Percentiles rank a stretch among this genome's conserved stretches.
Evolutionary conservation across 2,888 invertebrate species (phyloP).

Genomic region (Dryocosmus kuriphilus): DNA sequence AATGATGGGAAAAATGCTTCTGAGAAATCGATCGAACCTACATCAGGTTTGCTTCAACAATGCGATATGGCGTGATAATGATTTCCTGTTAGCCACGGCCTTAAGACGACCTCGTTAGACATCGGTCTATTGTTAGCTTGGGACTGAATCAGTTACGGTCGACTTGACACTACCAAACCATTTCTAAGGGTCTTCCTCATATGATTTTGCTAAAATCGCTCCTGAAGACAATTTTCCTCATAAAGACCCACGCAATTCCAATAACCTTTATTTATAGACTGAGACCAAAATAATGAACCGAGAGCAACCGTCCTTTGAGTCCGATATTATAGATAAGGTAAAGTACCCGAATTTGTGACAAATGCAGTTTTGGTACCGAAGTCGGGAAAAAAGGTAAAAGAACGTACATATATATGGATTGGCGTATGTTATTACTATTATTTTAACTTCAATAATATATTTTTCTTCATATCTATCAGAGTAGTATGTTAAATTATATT

Average conservation of each 20-base stretch:
- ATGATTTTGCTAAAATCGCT: not conserved
- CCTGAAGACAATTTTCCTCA: not conserved
- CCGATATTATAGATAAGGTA: too few species aligned
- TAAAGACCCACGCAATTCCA: not conserved
- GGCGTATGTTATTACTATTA: too few species aligned
- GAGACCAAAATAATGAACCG: too few species aligned
- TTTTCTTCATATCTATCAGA: too few species aligned
- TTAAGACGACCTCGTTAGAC: constrained; percentile 53
- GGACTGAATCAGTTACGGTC: constrained; percentile 46
- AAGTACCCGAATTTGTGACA: too few species aligned
- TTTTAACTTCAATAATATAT: too few species aligned
- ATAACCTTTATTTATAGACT: too few species aligned
- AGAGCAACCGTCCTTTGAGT: too few species aligned
- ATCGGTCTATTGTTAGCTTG: constrained; percentile 49
- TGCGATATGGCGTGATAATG: constrained; percentile 52
- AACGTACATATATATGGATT: too few species aligned
- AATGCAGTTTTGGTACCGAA: too few species aligned
- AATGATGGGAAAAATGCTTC: constrained; percentile 25
- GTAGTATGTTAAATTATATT: too few species aligned
- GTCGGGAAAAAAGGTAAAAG: too few species aligned
- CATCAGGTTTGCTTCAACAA: constrained; percentile 45
- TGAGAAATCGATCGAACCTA: constrained; percentile 16
- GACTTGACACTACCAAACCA: constrained; percentile 8
- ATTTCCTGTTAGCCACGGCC: constrained; percentile 53
- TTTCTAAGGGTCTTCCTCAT: constrained; percentile 13